phyloP scores from a whole-genome alignment of 53 echinoderm and acorn worm genomes.

The Paracentrotus lividus region DNA sequence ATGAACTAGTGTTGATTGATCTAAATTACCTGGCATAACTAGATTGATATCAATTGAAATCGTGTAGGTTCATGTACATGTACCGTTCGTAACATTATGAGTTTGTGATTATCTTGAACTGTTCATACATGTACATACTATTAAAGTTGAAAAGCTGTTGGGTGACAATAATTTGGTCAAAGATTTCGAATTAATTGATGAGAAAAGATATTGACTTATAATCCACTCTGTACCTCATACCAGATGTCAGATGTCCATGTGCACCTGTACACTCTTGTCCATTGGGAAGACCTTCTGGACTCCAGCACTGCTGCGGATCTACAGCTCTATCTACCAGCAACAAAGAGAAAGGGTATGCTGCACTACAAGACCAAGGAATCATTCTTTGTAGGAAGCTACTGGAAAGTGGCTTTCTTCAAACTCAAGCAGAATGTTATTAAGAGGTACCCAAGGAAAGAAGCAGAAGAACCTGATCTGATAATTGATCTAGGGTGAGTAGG shows the following conservation, averaged over 20 bases:
- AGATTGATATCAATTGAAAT: no score
- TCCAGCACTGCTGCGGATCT: slow-evolving; percentile 80
- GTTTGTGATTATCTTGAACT: no score
- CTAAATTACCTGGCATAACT: no score
- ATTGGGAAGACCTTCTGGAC: slow-evolving; percentile 96
- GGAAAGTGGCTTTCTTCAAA: slow-evolving; percentile 90
- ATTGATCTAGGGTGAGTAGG: slow-evolving; percentile 82
- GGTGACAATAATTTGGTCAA: no score
- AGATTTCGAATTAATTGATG: no score
- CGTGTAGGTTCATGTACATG: no score
- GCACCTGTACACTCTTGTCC: slow-evolving; percentile 87
- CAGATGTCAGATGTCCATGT: slow-evolving; percentile 79
- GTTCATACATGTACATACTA: no score
- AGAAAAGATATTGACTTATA: no score
- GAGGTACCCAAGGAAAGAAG: slow-evolving; percentile 75
- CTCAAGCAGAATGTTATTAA: slow-evolving; percentile 80
- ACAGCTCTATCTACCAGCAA: slow-evolving; percentile 85
- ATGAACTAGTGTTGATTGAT: no score
- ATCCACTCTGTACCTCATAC: background rate
- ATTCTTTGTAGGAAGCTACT: slow-evolving; percentile 82
- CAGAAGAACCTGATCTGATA: slow-evolving; percentile 80
- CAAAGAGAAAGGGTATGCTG: slow-evolving; percentile 81
- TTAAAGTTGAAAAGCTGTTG: no score
- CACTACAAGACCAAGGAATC: slow-evolving; percentile 82
- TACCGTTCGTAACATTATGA: no score